Evolutionary conservation across 2,888 invertebrate genomes (phyloP).

Genomic region (Catocala sponsa): DNA sequence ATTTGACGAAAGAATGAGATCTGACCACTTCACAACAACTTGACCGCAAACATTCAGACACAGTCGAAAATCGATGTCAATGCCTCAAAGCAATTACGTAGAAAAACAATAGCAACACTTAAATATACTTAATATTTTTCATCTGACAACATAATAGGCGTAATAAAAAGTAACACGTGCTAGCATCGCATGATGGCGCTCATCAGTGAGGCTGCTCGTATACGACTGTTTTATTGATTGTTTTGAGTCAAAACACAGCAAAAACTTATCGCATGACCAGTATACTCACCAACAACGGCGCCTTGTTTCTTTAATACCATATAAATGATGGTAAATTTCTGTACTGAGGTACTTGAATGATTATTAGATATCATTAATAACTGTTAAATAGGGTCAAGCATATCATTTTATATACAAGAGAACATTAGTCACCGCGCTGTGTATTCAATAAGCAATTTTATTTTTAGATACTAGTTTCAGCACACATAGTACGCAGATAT

Average conservation of each 20-base stretch:
- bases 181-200: slow-evolving; percentile 72
- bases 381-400: no score
- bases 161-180: slow-evolving; percentile 76
- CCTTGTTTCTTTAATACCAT: slow-evolving; percentile 6
- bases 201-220: slow-evolving; percentile 63
- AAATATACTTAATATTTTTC: slow-evolving; percentile 66
- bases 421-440: no score
- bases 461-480: no score
- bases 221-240: slow-evolving; percentile 68
- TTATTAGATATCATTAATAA: no score
- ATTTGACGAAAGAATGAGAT: not conserved
- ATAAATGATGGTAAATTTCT: not conserved
- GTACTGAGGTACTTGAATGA: no score
- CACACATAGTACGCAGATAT: no score
- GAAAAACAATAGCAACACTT: slow-evolving; percentile 63
- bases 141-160: slow-evolving; percentile 75
- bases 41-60: not conserved
- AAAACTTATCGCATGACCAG: slow-evolving; percentile 48
- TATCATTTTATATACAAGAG: no score
- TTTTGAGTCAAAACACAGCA: slow-evolving; percentile 56
- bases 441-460: no score
- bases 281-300: slow-evolving; percentile 11
- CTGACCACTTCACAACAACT: not conserved
- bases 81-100: slow-evolving; percentile 53
- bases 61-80: slow-evolving; percentile 49